Base-by-base conservation (phyloP, 1,140 invertebrate genomes). In the Augochlora pura region DNA sequence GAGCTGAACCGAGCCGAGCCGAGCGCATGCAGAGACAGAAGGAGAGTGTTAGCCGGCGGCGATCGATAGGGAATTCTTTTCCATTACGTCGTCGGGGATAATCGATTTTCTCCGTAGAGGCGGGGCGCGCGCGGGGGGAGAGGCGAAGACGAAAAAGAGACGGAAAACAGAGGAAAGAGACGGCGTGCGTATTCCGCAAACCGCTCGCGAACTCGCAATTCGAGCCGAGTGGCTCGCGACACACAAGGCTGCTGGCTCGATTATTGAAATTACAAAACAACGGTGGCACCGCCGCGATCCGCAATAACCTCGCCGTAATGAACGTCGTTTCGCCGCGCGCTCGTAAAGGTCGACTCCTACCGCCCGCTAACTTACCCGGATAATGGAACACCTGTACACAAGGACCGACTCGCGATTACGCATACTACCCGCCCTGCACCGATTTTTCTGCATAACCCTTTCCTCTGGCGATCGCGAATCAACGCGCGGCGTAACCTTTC, bases 1-100 rank as follows among this genome's bases (percentile, higher is more conserved):
- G 49, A 52, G 16, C 14, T 18, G 5, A 21, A 18, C 16, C 14
- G 49, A 21, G 6, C 2, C 49, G 49, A 14, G 49, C 5, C 49
- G 49, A 7, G 18, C 14, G 16, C 32, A 32, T 32, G 32, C 49
- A 16, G 49, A n/a, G 21, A 8, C 18, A 23, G 18, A n/a, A 18
- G 8, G 18, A 57, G 21, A 78, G 38, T 70, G 71, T 52, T 83
- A 42, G 46, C 38, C 52, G 64, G 14, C 57, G 68, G 9, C 70
- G 76, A 76, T 84, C 83, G 81, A 84, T 84, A 62, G 38, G 46
- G 54, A 76, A 84, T 83, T 83, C 80, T 83, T 83, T 84, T 70
- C 64, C 81, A 68, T 84, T 84, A 84, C 69, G 70, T 66, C 66
- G 75, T 66, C 66, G 75, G 46, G 59, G 54, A 63, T 84, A 84